Base-by-base conservation (phyloP, 1,140 invertebrate genomes). In the Hyposmocoma kahamanoa region DNA sequence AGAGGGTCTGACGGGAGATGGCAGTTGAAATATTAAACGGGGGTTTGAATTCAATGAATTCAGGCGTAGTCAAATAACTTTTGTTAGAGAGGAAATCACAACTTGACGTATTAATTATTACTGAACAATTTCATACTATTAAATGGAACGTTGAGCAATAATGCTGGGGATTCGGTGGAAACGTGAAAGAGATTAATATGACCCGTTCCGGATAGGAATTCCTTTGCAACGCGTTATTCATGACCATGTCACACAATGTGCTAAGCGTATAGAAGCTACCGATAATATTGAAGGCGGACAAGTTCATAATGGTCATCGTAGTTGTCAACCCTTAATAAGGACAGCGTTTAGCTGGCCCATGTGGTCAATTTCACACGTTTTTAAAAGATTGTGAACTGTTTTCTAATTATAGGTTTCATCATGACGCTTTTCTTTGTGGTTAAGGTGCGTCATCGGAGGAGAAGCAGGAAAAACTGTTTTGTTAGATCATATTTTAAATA, bases 101-200 rank as follows among this genome's bases (percentile, higher is more conserved):
- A n/a, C n/a, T n/a, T n/a, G n/a, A n/a, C n/a, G n/a, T n/a, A n/a
- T n/a, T n/a, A n/a, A n/a, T n/a, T n/a, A n/a, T n/a, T n/a, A n/a
- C n/a, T n/a, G n/a, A n/a, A n/a, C 50, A 54, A 59, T 56, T 60
- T 42, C 46, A 52, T n/a, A 53, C 48, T 59, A 69, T 67, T 67
- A 67, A 48, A 49, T 44, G 57, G 47, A 50, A 58, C 55, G 47
- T 47, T 57, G 56, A 51, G 59, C 62, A 66, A 57, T 59, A 61
- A 59, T 48, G 46, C 22, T 45, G 42, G 21, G 56, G 56, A 66
- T 60, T 64, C 53, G 61, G 42, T 19, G 56, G 56, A 66, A 63
- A 67, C 53, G 61, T 58, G 59, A 68, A 63, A 68, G 62, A 73
- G 67, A 73, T 68, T 71, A 71, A 73, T 73, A 73, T 62, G 65